A percentile compares a stretch with the other conserved stretches of the same genome.
Evolutionary conservation across 2,113 vertebrate species (phyloP).

Genomic region (Rhipidura dahli): DNA sequence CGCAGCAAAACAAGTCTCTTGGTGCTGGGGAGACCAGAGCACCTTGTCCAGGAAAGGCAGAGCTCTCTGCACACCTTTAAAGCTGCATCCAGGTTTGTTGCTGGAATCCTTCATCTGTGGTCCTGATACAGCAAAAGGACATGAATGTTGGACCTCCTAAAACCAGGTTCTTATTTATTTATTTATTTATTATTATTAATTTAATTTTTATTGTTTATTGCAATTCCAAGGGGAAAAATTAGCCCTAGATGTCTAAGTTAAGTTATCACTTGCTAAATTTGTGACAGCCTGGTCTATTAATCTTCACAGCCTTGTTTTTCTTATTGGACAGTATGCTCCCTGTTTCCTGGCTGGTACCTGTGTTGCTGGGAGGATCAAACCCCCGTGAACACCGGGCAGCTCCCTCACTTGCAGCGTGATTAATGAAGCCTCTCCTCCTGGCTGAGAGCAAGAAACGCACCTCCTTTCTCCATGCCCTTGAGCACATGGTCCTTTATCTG

Average conservation of each 20-base stretch:
- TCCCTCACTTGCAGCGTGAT: neutral
- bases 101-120: neutral
- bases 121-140: neutral
- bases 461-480: neutral
- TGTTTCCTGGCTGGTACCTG: neutral
- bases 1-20: neutral
- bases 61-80: neutral
- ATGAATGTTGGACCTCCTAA: neutral
- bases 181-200: neutral
- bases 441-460: neutral
- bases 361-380: neutral
- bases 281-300: neutral
- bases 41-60: neutral
- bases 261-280: neutral
- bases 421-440: neutral
- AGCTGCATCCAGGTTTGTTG: neutral
- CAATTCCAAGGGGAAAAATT: neutral
- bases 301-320: neutral
- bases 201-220: neutral
- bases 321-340: neutral
- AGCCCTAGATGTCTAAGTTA: neutral
- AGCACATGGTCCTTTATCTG: neutral
- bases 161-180: neutral
- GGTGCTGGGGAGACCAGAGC: neutral
- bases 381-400: neutral